A percentile compares a stretch with the other conserved stretches of the same genome.
Evolutionary conservation across 2,113 vertebrate species (phyloP).

Genomic region (Cebidichthys violaceus): DNA sequence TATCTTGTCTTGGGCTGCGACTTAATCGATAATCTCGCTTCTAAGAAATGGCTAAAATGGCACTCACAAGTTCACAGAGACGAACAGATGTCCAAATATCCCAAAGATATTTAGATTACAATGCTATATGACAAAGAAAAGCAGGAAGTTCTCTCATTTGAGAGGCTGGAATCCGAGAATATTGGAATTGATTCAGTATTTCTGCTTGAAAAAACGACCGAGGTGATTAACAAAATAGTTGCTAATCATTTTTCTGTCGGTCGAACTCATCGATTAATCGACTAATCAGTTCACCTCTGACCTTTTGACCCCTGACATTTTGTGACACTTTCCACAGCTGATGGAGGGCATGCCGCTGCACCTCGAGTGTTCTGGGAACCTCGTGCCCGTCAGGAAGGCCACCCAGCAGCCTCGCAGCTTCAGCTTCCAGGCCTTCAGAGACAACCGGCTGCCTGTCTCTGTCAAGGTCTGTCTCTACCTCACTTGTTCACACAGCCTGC

Average conservation of each 20-base stretch:
- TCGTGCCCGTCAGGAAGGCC: conserved; percentile 93
- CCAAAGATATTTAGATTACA: too few species aligned
- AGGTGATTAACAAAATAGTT: not conserved
- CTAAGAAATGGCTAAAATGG: too few species aligned
- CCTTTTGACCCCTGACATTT: not conserved
- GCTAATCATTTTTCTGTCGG: not conserved
- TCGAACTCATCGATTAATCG: not conserved
- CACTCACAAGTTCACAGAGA: too few species aligned
- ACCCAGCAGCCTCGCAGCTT: conserved; percentile 93
- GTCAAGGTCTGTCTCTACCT: conserved; percentile 89
- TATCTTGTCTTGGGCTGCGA: not conserved
- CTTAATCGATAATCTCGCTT: too few species aligned
- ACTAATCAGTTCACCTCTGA: not conserved
- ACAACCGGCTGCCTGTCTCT: conserved; percentile 92
- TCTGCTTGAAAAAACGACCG: not conserved
- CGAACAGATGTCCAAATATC: too few species aligned
- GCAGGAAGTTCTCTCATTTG: not conserved
- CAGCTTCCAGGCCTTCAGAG: conserved; percentile 96
- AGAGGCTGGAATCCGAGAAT: not conserved
- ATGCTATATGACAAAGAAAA: not conserved
- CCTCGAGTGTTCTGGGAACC: conserved; percentile 94
- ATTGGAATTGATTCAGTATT: not conserved
- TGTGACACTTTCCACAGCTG: conserved; percentile 82
- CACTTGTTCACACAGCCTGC: conserved; percentile 17
- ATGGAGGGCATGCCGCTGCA: conserved; percentile 95